Evolutionary conservation across 37 sponge, comb jelly and placozoan genomes (phyloP).

Genomic region (Diacarnus erythraeanus): DNA sequence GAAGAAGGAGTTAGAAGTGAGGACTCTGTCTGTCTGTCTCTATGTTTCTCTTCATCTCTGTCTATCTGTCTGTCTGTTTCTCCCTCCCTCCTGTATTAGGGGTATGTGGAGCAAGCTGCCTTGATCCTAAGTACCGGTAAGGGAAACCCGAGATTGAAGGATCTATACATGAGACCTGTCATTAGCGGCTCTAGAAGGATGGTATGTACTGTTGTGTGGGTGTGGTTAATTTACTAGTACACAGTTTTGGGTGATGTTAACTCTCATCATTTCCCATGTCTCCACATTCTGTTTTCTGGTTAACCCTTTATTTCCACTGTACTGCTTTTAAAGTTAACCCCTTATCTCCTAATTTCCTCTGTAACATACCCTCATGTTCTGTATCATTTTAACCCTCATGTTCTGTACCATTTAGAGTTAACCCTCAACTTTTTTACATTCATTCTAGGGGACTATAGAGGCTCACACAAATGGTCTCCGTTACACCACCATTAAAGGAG

Average conservation of each 20-base stretch:
- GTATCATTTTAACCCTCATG: too few relatives aligned
- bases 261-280: too few relatives aligned
- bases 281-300: too few relatives aligned
- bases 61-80: background rate
- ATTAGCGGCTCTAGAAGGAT: conserved; percentile 71
- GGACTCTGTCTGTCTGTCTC: background rate
- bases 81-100: conserved; percentile 26
- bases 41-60: background rate
- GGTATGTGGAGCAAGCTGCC: conserved; percentile 80
- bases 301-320: too few relatives aligned
- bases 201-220: too few relatives aligned
- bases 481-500: conserved; percentile 86
- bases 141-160: conserved; percentile 92
- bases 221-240: too few relatives aligned
- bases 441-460: conserved; percentile 80
- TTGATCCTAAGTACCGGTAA: conserved; percentile 63
- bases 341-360: too few relatives aligned
- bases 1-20: conserved; percentile 90
- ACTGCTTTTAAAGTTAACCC: too few relatives aligned
- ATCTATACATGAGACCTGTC: conserved; percentile 93
- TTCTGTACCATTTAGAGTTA: background rate
- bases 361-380: too few relatives aligned
- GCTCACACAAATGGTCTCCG: conserved; percentile 93
- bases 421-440: background rate
- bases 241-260: too few relatives aligned